Percentiles rank a stretch among this genome's conserved stretches.
phyloP scores from a whole-genome alignment of 37 sponge, comb jelly and placozoan species.

The Halichondria panicea region DNA sequence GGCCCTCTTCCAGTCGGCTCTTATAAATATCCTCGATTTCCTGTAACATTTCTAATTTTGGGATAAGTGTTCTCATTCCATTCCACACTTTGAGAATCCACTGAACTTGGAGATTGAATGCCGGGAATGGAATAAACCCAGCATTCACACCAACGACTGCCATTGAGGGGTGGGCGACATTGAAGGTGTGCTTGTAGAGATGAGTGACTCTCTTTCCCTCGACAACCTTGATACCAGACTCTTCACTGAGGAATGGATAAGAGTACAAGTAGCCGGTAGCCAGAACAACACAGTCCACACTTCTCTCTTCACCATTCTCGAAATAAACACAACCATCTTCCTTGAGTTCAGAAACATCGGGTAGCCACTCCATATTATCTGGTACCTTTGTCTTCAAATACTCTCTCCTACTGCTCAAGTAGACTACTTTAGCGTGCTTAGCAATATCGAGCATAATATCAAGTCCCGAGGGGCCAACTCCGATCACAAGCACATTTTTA shows the following conservation, averaged over 20 bases:
- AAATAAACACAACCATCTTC: slow-evolving; percentile 37
- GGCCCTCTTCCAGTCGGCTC: slow-evolving; percentile 32
- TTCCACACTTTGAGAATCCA: slow-evolving; percentile 52
- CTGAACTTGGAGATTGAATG: slow-evolving; percentile 46
- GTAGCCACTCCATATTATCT: slow-evolving; percentile 41
- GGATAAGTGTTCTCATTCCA: slow-evolving; percentile 51
- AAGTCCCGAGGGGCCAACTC: slow-evolving; percentile 65
- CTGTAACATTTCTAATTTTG: slow-evolving; percentile 51
- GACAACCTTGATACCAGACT: slow-evolving; percentile 38
- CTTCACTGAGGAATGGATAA: slow-evolving; percentile 66
- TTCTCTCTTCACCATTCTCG: slow-evolving; percentile 11
- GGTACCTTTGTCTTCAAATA: slow-evolving; percentile 31
- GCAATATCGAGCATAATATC: slow-evolving; percentile 65
- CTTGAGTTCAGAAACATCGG: slow-evolving; percentile 2
- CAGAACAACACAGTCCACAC: slow-evolving; percentile 54
- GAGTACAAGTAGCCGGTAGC: slow-evolving; percentile 75
- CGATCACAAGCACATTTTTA: slow-evolving; percentile 64
- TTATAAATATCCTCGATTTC: slow-evolving; percentile 31
- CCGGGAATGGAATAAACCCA: slow-evolving; percentile 32
- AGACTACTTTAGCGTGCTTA: slow-evolving; percentile 25
- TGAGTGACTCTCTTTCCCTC: slow-evolving; percentile 40
- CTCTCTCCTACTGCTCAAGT: slow-evolving; percentile 23
- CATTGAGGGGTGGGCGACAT: slow-evolving; percentile 61
- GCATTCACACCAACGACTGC: slow-evolving; percentile 59
- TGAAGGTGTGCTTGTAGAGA: slow-evolving; percentile 80